phyloP scores from a whole-genome alignment of 1,140 invertebrate species.

The Thaumetopoea pityocampa region DNA sequence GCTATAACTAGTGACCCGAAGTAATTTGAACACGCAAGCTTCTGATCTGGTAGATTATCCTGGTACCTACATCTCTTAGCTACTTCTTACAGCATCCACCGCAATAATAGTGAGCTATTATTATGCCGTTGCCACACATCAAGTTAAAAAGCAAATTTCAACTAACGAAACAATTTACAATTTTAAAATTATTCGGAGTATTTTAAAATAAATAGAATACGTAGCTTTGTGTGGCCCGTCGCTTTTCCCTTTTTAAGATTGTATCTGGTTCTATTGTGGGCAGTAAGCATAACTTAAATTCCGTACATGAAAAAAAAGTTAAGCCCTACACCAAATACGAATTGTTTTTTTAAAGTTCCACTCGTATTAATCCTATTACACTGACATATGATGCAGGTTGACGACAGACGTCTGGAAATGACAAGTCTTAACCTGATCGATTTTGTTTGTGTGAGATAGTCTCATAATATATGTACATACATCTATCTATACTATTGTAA shows the following conservation, averaged over 20 bases:
- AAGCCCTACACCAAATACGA: conserved; percentile 23
- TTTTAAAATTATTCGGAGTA: too few relatives aligned
- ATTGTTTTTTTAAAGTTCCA: conserved; percentile 23
- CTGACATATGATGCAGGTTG: conserved; percentile 40
- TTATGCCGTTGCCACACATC: too few relatives aligned
- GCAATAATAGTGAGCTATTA: too few relatives aligned
- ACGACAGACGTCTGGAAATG: conserved; percentile 21
- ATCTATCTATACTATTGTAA: background rate
- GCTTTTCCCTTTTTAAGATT: conserved; percentile 3
- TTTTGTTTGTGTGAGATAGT: conserved; percentile 18
- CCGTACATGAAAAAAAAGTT: conserved; percentile 19
- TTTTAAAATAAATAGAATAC: too few relatives aligned
- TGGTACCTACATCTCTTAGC: too few relatives aligned
- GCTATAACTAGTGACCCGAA: too few relatives aligned
- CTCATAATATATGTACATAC: conserved; percentile 11
- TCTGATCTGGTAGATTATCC: too few relatives aligned
- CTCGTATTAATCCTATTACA: conserved; percentile 57
- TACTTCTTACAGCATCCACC: too few relatives aligned
- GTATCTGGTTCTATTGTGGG: conserved; percentile 2
- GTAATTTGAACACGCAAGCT: too few relatives aligned
- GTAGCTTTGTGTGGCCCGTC: conserved; percentile 38
- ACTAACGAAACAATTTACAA: too few relatives aligned
- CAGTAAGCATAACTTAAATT: background rate
- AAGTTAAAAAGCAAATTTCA: too few relatives aligned
- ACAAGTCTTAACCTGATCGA: conserved; percentile 28